A percentile compares a stretch with the other conserved stretches of the same genome.
Evolutionary conservation across 2,888 invertebrate species (phyloP).

Genomic region (Drosophila hamatofila): DNA sequence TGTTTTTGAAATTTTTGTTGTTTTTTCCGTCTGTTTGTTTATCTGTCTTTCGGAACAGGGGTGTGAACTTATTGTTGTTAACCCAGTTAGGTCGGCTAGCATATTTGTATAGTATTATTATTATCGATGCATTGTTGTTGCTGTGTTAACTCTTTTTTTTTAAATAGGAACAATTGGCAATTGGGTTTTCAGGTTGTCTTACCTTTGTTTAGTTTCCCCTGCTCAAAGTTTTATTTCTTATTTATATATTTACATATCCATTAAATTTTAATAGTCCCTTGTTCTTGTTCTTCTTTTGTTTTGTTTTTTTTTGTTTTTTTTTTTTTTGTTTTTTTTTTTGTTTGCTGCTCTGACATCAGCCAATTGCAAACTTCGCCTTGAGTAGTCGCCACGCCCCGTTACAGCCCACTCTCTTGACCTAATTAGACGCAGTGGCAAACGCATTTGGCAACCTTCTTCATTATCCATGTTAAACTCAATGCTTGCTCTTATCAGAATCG

Average conservation of each 20-base stretch:
- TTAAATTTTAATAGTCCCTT: conserved; percentile 72
- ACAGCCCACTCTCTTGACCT: conserved; percentile 22
- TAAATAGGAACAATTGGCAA: conserved; percentile 58
- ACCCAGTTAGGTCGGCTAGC: conserved; percentile 61
- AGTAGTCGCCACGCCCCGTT: conserved; percentile 9
- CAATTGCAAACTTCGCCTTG: conserved; percentile 38
- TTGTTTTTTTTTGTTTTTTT: conserved; percentile 9
- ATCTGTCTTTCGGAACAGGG: conserved; percentile 32
- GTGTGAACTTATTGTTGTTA: conserved; percentile 60
- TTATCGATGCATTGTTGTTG: conserved; percentile 18
- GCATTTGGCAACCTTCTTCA: conserved; percentile 40
- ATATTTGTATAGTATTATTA: conserved; percentile 25
- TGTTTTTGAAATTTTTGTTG: conserved; percentile 25
- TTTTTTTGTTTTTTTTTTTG: conserved; percentile 19
- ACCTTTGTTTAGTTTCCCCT: conserved; percentile 67
- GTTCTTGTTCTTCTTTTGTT: conserved; percentile 12
- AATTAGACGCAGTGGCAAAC: conserved; percentile 58
- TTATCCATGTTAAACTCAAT: conserved; percentile 45
- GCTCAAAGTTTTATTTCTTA: conserved; percentile 17
- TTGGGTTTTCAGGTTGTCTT: conserved; percentile 44
- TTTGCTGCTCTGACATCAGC: conserved; percentile 59
- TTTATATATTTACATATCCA: conserved; percentile 66
- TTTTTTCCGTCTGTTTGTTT: conserved; percentile 40
- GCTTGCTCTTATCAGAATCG: conserved; percentile 52
- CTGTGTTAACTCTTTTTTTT: conserved; percentile 30